Evolutionary conservation across 2,113 vertebrate genomes (phyloP).

Genomic region (Enhydra lutris): DNA sequence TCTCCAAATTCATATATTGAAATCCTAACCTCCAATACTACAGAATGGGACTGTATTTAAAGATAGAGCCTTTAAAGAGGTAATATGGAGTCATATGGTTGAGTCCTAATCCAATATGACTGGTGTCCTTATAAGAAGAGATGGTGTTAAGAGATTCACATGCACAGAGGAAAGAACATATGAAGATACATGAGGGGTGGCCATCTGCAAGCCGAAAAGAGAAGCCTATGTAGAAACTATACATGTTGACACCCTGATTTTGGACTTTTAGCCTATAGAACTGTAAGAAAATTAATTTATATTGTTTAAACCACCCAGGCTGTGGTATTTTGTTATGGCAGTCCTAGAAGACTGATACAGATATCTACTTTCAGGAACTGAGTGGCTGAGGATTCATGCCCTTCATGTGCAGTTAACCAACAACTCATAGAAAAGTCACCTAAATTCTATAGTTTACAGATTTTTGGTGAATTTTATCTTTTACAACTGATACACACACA

Average conservation of each 20-base stretch:
- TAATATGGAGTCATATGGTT: no score
- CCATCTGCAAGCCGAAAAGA: background rate
- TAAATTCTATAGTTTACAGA: background rate
- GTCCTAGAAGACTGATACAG: background rate
- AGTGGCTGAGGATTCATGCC: background rate
- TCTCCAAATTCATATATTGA: background rate
- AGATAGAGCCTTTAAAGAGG: background rate
- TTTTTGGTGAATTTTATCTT: background rate
- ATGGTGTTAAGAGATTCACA: accelerated
- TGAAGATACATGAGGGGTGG: background rate
- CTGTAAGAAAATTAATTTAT: background rate
- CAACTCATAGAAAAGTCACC: background rate
- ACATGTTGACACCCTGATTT: background rate
- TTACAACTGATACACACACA: background rate
- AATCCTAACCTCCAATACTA: background rate
- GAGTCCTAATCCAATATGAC: background rate
- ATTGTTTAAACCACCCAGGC: background rate
- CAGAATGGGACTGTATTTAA: background rate
- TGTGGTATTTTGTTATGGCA: background rate
- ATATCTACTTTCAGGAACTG: background rate
- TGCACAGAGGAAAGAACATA: background rate
- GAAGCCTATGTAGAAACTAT: background rate
- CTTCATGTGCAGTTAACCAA: background rate
- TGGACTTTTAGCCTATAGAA: background rate
- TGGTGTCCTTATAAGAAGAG: background rate